These are phyloP conservation scores for Musca domestica DNA, from an alignment of 1,140 invertebrate species.

Conservation along the genomic window DNA sequence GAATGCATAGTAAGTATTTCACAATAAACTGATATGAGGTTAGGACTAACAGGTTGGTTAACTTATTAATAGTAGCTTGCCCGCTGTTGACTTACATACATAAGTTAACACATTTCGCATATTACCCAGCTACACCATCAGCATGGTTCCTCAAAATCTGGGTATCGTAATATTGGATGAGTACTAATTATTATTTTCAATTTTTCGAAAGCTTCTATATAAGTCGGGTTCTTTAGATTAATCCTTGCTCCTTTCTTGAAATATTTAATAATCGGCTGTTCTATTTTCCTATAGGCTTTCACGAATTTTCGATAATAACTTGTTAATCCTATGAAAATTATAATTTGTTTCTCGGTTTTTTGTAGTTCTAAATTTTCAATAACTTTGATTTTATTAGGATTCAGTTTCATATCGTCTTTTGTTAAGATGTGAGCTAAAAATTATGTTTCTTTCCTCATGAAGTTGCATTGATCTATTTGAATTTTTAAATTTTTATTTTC, in stretches of 20 bases:
- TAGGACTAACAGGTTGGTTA: too few species aligned
- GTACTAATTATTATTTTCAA: slow-evolving; percentile 8
- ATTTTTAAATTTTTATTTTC: slow-evolving; percentile 32
- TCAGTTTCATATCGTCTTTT: slow-evolving; percentile 42
- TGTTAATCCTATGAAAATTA: slow-evolving; percentile 31
- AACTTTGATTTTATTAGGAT: slow-evolving; percentile 33
- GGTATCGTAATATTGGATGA: slow-evolving; percentile 16
- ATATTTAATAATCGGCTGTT: slow-evolving; percentile 15
- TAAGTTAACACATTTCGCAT: too few species aligned
- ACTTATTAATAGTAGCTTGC: too few species aligned
- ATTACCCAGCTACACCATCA: too few species aligned
- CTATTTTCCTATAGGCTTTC: neutral
- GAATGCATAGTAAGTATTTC: too few species aligned
- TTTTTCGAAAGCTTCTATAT: slow-evolving; percentile 23
- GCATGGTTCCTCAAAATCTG: slow-evolving; percentile 12
- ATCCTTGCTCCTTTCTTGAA: slow-evolving; percentile 12
- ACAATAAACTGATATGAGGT: too few species aligned
- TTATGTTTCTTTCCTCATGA: too few species aligned
- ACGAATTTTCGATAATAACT: slow-evolving; percentile 40
- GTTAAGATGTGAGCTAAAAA: too few species aligned
- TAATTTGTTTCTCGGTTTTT: slow-evolving; percentile 31
- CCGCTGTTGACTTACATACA: too few species aligned
- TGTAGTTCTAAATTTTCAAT: slow-evolving; percentile 28
- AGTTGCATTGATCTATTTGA: too few species aligned
- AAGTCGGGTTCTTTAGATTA: neutral